Percentiles rank a stretch among this genome's conserved stretches.
Evolutionary conservation across 2,797 vertebrate species (phyloP).

Genomic region (Poecilia velifera): DNA sequence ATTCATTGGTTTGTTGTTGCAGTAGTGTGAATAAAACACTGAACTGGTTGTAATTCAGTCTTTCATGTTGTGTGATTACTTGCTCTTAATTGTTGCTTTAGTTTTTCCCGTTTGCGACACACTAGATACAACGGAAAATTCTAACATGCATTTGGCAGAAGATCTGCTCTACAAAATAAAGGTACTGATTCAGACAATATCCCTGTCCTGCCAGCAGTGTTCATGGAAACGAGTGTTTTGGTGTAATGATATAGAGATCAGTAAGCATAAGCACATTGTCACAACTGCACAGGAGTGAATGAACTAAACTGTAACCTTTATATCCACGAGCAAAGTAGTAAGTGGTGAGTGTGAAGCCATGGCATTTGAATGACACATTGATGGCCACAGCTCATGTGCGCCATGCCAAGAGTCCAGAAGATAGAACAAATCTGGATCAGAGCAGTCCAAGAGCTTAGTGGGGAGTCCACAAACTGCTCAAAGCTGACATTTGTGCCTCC

Average conservation of each 20-base stretch:
- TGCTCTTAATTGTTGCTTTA: neutral
- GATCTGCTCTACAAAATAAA: neutral
- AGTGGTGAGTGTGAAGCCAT: slow-evolving; percentile 74
- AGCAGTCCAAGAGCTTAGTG: slow-evolving; percentile 85
- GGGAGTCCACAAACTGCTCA: slow-evolving; percentile 87
- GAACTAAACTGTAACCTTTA: slow-evolving; percentile 64
- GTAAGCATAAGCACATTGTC: slow-evolving; percentile 29
- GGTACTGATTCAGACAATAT: neutral
- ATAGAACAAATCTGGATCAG: slow-evolving; percentile 84
- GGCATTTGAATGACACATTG: slow-evolving; percentile 83
- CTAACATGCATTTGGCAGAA: neutral
- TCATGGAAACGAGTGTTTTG: slow-evolving; percentile 7
- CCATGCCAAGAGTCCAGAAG: slow-evolving; percentile 86
- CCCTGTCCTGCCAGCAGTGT: neutral
- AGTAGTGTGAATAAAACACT: neutral
- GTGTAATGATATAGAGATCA: slow-evolving; percentile 18
- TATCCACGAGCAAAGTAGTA: slow-evolving; percentile 65
- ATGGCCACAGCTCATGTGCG: slow-evolving; percentile 70
- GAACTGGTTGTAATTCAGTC: neutral
- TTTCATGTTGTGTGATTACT: neutral
- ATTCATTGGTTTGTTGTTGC: neutral
- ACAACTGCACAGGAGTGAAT: slow-evolving; percentile 37
- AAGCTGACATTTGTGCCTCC: slow-evolving; percentile 87
- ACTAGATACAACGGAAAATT: neutral
- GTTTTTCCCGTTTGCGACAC: neutral